A percentile compares a stretch with the other conserved stretches of the same genome.
Conservation (phyloP, 2,113 vertebrate genomes). For the Ailuropoda melanoleuca region DNA sequence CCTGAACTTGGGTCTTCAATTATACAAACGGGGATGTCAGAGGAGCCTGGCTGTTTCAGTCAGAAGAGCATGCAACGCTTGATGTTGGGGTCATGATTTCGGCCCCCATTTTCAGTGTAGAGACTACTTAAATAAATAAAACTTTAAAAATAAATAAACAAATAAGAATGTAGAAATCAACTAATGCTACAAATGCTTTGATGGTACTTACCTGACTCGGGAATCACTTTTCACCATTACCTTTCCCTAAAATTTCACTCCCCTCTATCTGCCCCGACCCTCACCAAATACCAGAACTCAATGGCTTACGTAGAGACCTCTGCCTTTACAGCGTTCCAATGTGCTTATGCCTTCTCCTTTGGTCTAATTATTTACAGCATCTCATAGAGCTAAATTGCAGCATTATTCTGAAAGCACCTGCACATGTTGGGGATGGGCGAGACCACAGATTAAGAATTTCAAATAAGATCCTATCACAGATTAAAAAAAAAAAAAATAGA, state of each 20-base stretch:
- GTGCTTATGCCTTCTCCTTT: background rate
- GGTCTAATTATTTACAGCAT: background rate
- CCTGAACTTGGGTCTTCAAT: background rate
- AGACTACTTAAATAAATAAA: background rate
- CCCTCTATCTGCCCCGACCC: background rate
- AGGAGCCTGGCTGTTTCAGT: background rate
- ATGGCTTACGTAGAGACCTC: background rate
- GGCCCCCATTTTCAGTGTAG: background rate
- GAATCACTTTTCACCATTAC: background rate
- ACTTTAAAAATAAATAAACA: background rate
- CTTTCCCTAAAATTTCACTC: background rate
- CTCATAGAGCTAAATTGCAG: background rate
- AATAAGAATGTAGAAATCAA: background rate
- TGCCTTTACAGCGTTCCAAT: background rate
- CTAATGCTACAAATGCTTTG: background rate
- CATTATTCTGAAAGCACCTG: background rate
- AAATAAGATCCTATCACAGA: background rate
- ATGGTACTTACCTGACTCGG: background rate
- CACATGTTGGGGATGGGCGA: accelerated
- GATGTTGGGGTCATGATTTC: background rate
- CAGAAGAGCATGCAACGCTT: background rate
- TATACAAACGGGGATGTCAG: background rate
- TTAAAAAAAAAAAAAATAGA: background rate
- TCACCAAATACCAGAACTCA: background rate
- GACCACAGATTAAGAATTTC: background rate